Conservation (phyloP, 2,888 invertebrate genomes). For the Matsumyia berberina region DNA sequence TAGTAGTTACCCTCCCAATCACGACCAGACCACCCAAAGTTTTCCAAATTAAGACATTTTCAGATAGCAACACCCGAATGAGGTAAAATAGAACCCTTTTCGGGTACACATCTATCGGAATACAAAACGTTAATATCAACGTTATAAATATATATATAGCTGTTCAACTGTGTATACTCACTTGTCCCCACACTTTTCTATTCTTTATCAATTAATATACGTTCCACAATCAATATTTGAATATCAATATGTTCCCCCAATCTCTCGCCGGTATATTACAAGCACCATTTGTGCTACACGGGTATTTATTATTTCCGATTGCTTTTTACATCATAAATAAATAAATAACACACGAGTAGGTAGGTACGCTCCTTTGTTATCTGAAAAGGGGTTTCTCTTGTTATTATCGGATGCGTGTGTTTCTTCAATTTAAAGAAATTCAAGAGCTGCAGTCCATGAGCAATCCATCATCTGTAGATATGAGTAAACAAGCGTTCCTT, state of each 20-base stretch:
- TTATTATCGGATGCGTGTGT: constrained; percentile 7
- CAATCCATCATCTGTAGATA: constrained; percentile 18
- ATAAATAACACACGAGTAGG: background rate
- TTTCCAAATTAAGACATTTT: too few relatives aligned
- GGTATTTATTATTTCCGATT: constrained; percentile 1
- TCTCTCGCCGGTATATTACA: constrained; percentile 1
- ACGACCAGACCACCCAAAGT: too few relatives aligned
- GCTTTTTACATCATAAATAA: background rate
- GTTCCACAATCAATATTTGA: constrained; percentile 24
- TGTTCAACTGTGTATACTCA: too few relatives aligned
- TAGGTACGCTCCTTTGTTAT: background rate
- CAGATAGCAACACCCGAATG: too few relatives aligned
- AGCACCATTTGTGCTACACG: background rate
- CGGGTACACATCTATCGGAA: too few relatives aligned
- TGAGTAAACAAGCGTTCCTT: constrained; percentile 1
- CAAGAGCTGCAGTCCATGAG: background rate
- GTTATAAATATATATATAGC: too few relatives aligned
- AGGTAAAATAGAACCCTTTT: too few relatives aligned
- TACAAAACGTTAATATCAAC: too few relatives aligned
- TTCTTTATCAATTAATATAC: constrained; percentile 2
- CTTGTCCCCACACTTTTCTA: too few relatives aligned
- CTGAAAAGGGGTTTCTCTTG: background rate
- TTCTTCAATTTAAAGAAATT: background rate
- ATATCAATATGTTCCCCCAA: background rate
- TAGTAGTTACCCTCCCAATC: too few relatives aligned